Evolutionary conservation across 1,140 invertebrate genomes (phyloP), one percentile per base, ranked within the genome.

Genomic region (Cotesia vestalis): DNA sequence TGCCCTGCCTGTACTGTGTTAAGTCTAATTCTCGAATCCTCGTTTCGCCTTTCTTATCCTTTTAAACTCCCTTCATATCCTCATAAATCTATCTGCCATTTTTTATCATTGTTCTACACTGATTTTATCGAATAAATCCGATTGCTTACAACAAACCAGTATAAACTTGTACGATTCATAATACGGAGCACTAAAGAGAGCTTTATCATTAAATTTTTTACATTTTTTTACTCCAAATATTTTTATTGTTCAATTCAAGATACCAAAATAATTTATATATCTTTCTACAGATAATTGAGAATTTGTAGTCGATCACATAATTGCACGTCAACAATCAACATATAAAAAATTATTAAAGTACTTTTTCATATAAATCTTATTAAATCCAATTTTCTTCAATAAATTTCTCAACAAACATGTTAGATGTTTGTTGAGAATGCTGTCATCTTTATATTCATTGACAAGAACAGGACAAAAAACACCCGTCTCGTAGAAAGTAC

Each of bases 31-130:
- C 36, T 38, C 27, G 27, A 27, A 27, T 27, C 27, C 12, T n/a
- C 63, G 36, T 60, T 60, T 34, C 27, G 60, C 40, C 20, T 40
- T 35, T 62, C 9, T 51, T 55, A 20, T 67, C n/a, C 64, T 12
- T 57, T 62, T 36, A 34, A 60, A 34, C 57, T 14, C 8, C 14
- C 38, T 46, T 8, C 40, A 46, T 8, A 46, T 46, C 40, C 40
- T 46, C 40, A 46, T 46, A 46, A 46, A 46, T 46, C 40, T 46
- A 6, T 9, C 4, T 46, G 40, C 2, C 8, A 46, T 46, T 46
- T 46, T 46, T 46, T 46, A 46, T 6, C 11, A 6, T 6, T 9
- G 40, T 46, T 46, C 40, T 46, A 46, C 40, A 6, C 40, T 46
- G 11, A 46, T 46, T 46, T 46, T 46, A 46, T 46, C 40, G 11